Conservation (phyloP, 2,888 invertebrate species). For the Melitaea athalia region DNA sequence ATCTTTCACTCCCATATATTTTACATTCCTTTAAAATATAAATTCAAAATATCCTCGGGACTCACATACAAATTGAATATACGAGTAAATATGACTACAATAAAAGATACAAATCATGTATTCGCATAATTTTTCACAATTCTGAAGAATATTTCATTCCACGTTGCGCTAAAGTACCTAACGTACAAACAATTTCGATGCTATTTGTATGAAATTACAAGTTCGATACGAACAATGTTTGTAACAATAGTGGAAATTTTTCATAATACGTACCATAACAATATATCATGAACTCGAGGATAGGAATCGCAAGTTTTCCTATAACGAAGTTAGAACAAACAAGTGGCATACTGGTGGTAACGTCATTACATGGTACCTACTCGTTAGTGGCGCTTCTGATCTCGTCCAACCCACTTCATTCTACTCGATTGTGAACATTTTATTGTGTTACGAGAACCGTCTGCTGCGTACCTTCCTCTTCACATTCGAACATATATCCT, state of each 20-base stretch:
- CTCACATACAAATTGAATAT: neutral
- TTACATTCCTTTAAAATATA: neutral
- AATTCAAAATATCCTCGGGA: neutral
- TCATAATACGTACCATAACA: constrained; percentile 16
- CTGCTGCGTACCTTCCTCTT: constrained; percentile 6
- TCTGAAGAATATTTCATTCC: constrained; percentile 1
- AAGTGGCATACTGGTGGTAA: constrained; percentile 53
- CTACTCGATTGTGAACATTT: constrained; percentile 33
- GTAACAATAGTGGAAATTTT: constrained; percentile 17
- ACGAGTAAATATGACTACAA: neutral
- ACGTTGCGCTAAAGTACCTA: neutral
- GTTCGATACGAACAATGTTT: constrained; percentile 13
- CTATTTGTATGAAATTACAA: constrained; percentile 7
- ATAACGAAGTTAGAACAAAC: constrained; percentile 62
- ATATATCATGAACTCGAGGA: constrained; percentile 22
- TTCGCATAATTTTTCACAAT: neutral
- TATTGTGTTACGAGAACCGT: constrained; percentile 30
- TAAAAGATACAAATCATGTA: neutral
- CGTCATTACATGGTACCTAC: constrained; percentile 49
- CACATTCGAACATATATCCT: constrained; percentile 1
- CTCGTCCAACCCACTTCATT: constrained; percentile 40
- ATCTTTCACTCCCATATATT: neutral
- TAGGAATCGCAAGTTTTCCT: constrained; percentile 48
- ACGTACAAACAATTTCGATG: constrained; percentile 1
- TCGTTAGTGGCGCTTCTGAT: constrained; percentile 37